Evolutionary conservation across 2,797 vertebrate genomes (phyloP).

Genomic region (Chromobotia macracanthus): DNA sequence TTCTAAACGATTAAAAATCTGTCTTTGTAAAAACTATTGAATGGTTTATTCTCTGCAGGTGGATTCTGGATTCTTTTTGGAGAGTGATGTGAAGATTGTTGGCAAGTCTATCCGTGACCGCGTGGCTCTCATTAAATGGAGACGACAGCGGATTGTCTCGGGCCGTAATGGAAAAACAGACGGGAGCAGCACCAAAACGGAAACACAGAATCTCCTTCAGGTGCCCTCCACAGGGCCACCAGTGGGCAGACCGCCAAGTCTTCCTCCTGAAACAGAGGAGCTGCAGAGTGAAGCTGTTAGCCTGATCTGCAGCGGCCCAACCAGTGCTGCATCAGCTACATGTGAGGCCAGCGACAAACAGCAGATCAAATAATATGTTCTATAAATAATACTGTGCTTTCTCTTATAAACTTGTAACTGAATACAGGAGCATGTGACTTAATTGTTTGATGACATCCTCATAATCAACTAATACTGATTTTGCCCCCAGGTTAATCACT

Average conservation of each 20-base stretch:
- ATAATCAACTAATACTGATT: too few species aligned
- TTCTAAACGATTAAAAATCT: neutral
- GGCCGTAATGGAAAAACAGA: conserved; percentile 61
- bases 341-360: conserved; percentile 78
- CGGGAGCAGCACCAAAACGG: conserved; percentile 69
- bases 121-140: conserved; percentile 94
- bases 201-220: conserved; percentile 75
- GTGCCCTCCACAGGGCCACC: conserved; percentile 79
- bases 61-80: conserved; percentile 95
- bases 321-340: conserved; percentile 79
- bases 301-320: conserved; percentile 78
- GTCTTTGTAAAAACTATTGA: neutral
- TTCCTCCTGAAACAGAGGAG: conserved; percentile 81
- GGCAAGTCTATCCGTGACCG: conserved; percentile 95
- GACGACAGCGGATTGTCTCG: conserved; percentile 82
- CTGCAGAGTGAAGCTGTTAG: conserved; percentile 81
- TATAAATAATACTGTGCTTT: too few species aligned
- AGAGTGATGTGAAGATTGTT: conserved; percentile 93
- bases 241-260: conserved; percentile 66
- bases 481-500: too few species aligned
- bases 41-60: conserved; percentile 76
- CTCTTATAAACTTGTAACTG: neutral
- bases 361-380: neutral
- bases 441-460: neutral
- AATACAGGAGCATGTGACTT: conserved; percentile 41